These are phyloP conservation scores for Pygmarrhopalites habei DNA, from an alignment of 1,140 invertebrate species.

Conservation along the genomic window DNA sequence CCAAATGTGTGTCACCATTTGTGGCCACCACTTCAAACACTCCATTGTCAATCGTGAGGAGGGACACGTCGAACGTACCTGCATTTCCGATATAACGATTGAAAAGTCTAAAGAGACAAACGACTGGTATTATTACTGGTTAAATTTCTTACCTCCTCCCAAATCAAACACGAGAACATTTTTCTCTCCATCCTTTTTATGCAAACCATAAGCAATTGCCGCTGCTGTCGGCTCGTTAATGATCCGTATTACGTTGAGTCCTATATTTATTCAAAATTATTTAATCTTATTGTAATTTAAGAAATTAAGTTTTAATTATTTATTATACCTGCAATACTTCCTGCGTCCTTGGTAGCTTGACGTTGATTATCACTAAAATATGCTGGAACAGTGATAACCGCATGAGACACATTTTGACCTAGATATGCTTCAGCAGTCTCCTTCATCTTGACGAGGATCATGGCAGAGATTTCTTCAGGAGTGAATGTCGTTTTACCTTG, in stretches of 20 bases:
- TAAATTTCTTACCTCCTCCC: too few relatives aligned
- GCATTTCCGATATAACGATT: too few relatives aligned
- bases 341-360: slow-evolving; percentile 91
- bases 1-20: slow-evolving; percentile 96
- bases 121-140: too few relatives aligned
- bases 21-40: slow-evolving; percentile 91
- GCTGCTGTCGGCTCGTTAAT: slow-evolving; percentile 99
- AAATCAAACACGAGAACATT: slow-evolving; percentile 99
- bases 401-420: slow-evolving; percentile 66
- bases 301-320: too few relatives aligned
- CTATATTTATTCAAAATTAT: too few relatives aligned
- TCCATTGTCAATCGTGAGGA: slow-evolving; percentile 98
- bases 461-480: slow-evolving; percentile 95
- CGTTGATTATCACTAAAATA: slow-evolving; percentile 98
- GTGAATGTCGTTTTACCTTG: slow-evolving; percentile 82
- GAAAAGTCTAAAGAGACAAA: too few relatives aligned
- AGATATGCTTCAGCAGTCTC: slow-evolving; percentile 88
- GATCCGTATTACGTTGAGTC: slow-evolving; percentile 95
- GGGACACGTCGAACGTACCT: slow-evolving; percentile 99
- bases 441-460: too few relatives aligned
- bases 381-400: slow-evolving; percentile 96
- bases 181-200: slow-evolving; percentile 98
- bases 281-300: too few relatives aligned
- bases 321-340: slow-evolving; percentile 69
- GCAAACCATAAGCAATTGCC: slow-evolving; percentile 98